phyloP scores from a whole-genome alignment of 2,888 invertebrate species.

The Hylaea fasciaria region DNA sequence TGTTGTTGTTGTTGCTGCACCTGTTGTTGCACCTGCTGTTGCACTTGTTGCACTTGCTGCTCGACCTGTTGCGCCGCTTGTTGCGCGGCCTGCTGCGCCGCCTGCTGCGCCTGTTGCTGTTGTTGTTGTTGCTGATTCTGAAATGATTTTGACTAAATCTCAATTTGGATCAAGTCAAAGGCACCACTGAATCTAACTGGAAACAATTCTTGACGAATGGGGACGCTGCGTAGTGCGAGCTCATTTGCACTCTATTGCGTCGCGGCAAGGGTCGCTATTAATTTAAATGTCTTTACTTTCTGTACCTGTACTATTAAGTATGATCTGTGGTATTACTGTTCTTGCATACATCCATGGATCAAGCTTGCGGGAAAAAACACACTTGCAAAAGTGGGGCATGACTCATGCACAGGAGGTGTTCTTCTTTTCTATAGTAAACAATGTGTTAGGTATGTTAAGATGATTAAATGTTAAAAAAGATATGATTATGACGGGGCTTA shows the following conservation, averaged over 20 bases:
- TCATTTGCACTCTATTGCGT: too few relatives aligned
- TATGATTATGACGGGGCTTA: too few relatives aligned
- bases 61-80: constrained; percentile 70
- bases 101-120: constrained; percentile 54
- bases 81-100: constrained; percentile 69
- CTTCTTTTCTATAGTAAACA: too few relatives aligned
- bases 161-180: background rate
- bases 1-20: constrained; percentile 69
- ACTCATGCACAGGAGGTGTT: too few relatives aligned
- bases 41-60: constrained; percentile 50
- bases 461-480: background rate
- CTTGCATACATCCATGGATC: too few relatives aligned
- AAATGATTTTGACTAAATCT: constrained; percentile 25
- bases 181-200: background rate
- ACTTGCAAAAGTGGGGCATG: too few relatives aligned
- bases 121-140: constrained; percentile 67
- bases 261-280: too few relatives aligned
- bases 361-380: too few relatives aligned
- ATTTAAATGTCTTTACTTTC: too few relatives aligned
- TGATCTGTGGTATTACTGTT: too few relatives aligned
- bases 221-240: too few relatives aligned
- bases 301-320: too few relatives aligned
- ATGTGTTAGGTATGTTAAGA: background rate
- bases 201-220: background rate
- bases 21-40: constrained; percentile 60